These are phyloP conservation scores for Amphilophus citrinellus DNA, from an alignment of 2,113 vertebrate species.

Conservation along the genomic window DNA sequence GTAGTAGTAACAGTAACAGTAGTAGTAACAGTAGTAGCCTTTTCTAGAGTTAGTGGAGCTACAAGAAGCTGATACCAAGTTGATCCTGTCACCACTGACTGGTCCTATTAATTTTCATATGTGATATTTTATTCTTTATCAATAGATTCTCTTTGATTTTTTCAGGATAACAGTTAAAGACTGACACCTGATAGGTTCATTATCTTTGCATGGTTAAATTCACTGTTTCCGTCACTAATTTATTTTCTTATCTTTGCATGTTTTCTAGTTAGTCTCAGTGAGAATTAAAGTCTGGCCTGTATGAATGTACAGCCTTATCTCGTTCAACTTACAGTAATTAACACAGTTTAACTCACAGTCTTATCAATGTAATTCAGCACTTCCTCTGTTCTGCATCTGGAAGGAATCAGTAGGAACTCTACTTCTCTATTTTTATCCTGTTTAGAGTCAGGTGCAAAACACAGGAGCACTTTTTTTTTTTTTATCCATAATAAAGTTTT, in stretches of 20 bases:
- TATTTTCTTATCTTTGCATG: neutral
- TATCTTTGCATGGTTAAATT: constrained; percentile 3
- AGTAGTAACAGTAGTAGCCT: too few relatives aligned
- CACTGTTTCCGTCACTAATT: neutral
- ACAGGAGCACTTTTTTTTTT: neutral
- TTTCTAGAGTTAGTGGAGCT: too few relatives aligned
- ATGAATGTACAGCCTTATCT: neutral
- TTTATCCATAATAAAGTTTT: neutral
- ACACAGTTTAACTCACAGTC: neutral
- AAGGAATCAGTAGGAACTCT: neutral
- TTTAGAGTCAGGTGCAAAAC: constrained; percentile 4
- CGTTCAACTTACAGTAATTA: neutral
- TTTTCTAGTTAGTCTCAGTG: neutral
- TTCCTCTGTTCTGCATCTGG: constrained; percentile 18
- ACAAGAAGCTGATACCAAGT: too few relatives aligned
- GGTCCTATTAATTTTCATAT: neutral
- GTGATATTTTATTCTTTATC: neutral
- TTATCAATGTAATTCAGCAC: constrained; percentile 24
- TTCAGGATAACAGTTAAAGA: neutral
- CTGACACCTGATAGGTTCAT: neutral
- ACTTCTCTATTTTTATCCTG: constrained; percentile 13
- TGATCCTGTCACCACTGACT: neutral
- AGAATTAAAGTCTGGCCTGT: neutral
- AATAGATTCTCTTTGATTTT: neutral
- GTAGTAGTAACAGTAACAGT: too few relatives aligned